A percentile compares a stretch with the other conserved stretches of the same genome.
Conservation (phyloP, 1,140 invertebrate species). For the Chironomus tepperi region DNA sequence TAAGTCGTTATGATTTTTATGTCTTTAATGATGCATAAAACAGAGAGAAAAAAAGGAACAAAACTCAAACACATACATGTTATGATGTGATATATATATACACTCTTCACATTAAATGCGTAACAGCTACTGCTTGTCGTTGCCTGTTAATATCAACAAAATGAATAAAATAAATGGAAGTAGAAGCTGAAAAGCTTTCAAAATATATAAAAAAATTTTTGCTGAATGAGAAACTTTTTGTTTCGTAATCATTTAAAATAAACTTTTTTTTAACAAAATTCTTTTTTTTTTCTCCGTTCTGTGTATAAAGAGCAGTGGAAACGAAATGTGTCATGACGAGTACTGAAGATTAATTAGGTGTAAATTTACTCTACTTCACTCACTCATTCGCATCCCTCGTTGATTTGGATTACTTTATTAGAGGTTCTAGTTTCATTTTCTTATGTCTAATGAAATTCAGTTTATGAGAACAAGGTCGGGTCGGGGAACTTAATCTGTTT, state of each 20-base stretch:
- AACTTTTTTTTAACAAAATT: neutral
- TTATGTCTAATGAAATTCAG: too few relatives aligned
- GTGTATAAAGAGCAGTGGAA: too few relatives aligned
- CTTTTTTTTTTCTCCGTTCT: too few relatives aligned
- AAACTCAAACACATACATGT: neutral
- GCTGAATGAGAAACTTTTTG: neutral
- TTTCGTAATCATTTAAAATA: neutral
- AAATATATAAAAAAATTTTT: neutral
- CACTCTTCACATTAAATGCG: neutral
- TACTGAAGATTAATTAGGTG: constrained; percentile 8
- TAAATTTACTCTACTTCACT: neutral
- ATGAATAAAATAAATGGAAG: neutral
- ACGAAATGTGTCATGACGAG: neutral
- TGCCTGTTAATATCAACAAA: neutral
- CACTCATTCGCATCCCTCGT: too few relatives aligned
- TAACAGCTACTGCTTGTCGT: neutral
- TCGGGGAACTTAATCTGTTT: too few relatives aligned
- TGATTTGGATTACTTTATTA: too few relatives aligned
- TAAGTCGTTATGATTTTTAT: constrained; percentile 4
- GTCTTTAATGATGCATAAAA: constrained; percentile 13
- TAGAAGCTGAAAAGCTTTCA: neutral
- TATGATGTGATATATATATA: neutral
- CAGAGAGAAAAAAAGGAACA: neutral
- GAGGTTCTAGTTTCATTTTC: too few relatives aligned
- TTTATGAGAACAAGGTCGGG: too few relatives aligned